Conservation (phyloP, 2,113 vertebrate species). For the Morone chrysops region DNA sequence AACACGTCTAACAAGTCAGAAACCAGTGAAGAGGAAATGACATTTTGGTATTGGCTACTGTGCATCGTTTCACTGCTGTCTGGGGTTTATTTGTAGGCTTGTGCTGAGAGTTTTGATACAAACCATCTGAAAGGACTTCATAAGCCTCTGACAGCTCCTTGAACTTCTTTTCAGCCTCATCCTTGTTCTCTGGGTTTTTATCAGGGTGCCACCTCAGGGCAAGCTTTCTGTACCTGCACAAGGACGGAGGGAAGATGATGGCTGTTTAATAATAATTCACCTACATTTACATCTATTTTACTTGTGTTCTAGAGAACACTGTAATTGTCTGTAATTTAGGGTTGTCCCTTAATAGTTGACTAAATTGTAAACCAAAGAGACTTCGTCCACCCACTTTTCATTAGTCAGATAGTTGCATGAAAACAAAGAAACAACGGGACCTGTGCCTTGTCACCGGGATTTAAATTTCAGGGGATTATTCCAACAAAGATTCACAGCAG, state of each 20-base stretch:
- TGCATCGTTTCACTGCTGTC: not conserved
- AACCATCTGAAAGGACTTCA: slow-evolving; percentile 95
- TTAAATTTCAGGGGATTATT: too few relatives aligned
- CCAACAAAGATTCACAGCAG: too few relatives aligned
- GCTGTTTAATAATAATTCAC: not conserved
- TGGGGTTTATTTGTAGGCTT: not conserved
- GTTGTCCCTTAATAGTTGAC: too few relatives aligned
- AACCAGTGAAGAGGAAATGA: not conserved
- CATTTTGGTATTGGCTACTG: too few relatives aligned
- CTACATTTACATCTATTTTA: too few relatives aligned
- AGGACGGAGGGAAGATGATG: not conserved
- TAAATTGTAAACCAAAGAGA: too few relatives aligned
- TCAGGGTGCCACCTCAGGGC: slow-evolving; percentile 97
- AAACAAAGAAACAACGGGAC: too few relatives aligned
- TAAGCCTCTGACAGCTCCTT: slow-evolving; percentile 97
- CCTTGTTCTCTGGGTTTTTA: slow-evolving; percentile 97
- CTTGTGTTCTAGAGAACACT: too few relatives aligned
- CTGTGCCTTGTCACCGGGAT: too few relatives aligned
- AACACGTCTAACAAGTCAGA: not conserved
- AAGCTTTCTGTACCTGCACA: slow-evolving; percentile 90
- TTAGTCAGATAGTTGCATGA: too few relatives aligned
- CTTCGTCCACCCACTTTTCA: too few relatives aligned
- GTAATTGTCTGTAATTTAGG: too few relatives aligned
- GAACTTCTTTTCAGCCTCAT: slow-evolving; percentile 93
- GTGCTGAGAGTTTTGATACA: slow-evolving; percentile 42